Percentiles rank a stretch among this genome's conserved stretches.
Evolutionary conservation across 2,797 vertebrate species (phyloP).

Genomic region (Dicrostonyx torquatus): DNA sequence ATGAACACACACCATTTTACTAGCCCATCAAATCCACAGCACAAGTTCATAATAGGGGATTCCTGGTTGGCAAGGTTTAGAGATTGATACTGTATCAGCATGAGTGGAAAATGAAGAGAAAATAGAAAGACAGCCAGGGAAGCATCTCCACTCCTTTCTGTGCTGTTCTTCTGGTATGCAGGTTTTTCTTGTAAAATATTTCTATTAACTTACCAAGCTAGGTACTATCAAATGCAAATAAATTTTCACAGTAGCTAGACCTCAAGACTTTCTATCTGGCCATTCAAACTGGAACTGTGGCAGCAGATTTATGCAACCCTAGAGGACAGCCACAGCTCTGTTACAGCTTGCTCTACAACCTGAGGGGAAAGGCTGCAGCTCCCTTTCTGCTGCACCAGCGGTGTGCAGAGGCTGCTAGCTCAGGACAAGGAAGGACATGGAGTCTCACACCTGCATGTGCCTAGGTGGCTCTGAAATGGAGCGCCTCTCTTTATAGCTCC

Average conservation of each 20-base stretch:
- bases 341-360: not conserved
- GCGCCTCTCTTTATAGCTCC: not conserved
- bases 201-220: not conserved
- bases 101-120: not conserved
- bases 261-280: constrained; percentile 16
- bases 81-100: not conserved
- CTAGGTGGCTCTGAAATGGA: not conserved
- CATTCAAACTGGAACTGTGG: constrained; percentile 3
- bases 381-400: not conserved
- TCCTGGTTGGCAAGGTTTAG: not conserved
- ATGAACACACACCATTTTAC: not conserved
- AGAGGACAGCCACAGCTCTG: constrained; percentile 6
- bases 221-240: constrained; percentile 40
- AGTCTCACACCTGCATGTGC: not conserved
- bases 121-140: not conserved
- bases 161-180: not conserved
- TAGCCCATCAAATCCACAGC: not conserved
- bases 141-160: constrained; percentile 12
- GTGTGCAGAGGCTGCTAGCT: not conserved
- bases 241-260: constrained; percentile 10
- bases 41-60: not conserved
- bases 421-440: not conserved
- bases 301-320: not conserved
- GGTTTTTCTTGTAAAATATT: not conserved
- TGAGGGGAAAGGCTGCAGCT: not conserved